A percentile compares a stretch with the other conserved stretches of the same genome.
Evolutionary conservation across 2,888 invertebrate genomes (phyloP).

Genomic region (Cactoblastis cactorum): DNA sequence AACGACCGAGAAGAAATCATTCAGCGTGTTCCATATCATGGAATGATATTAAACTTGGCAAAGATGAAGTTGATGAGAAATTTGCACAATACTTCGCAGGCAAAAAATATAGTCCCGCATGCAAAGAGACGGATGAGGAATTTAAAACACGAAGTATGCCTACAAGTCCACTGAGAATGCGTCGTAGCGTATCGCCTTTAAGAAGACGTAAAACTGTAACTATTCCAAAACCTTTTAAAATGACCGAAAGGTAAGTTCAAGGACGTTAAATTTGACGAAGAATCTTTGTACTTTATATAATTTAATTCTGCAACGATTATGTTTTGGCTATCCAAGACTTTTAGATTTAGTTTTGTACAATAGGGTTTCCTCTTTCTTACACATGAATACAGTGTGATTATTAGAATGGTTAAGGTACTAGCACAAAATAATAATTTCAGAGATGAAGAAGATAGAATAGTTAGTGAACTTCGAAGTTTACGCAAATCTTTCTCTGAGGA

Average conservation of each 20-base stretch:
- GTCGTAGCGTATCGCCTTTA: conserved; percentile 43
- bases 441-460: conserved; percentile 82
- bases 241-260: conserved; percentile 81
- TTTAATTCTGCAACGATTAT: too few species aligned
- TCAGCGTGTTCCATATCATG: conserved; percentile 73
- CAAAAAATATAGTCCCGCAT: conserved; percentile 33
- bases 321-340: too few species aligned
- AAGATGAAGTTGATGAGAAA: conserved; percentile 58
- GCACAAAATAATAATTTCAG: conserved; percentile 46
- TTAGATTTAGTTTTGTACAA: too few species aligned
- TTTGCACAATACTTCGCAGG: conserved; percentile 61
- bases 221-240: conserved; percentile 84
- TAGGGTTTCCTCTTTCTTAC: too few species aligned
- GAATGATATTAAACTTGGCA: conserved; percentile 58
- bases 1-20: conserved; percentile 58
- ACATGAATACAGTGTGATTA: too few species aligned
- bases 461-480: conserved; percentile 68
- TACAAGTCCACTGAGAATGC: conserved; percentile 73
- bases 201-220: conserved; percentile 67
- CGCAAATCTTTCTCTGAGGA: conserved; percentile 70
- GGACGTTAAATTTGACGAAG: not conserved
- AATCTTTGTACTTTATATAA: not conserved
- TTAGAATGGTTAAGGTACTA: too few species aligned
- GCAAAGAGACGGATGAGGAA: conserved; percentile 38
- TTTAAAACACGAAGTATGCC: conserved; percentile 79